These are phyloP conservation scores for Oreochromis spilurus DNA, from an alignment of 2,113 vertebrate species.

Conservation along the genomic window DNA sequence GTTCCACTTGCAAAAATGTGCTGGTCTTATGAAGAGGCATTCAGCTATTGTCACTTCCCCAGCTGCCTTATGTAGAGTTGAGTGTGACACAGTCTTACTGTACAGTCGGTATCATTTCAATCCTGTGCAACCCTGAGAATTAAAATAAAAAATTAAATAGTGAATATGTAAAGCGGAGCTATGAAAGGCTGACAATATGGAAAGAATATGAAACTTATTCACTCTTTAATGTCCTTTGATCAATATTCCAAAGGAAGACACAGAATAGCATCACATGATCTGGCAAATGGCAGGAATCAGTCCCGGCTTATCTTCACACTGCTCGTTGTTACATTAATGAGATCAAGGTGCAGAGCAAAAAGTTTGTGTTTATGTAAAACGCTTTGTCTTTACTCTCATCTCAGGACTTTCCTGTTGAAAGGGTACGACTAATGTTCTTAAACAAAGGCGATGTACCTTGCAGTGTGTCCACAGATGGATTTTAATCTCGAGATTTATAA, in stretches of 20 bases:
- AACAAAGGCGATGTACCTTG: not conserved
- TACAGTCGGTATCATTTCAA: not conserved
- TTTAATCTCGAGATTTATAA: not conserved
- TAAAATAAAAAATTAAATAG: not conserved
- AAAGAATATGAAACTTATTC: not conserved
- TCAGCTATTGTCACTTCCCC: not conserved
- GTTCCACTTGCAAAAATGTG: constrained; percentile 30
- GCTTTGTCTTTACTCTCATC: not conserved
- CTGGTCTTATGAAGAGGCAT: not conserved
- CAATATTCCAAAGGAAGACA: not conserved
- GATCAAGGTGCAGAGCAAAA: not conserved
- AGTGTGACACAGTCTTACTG: not conserved
- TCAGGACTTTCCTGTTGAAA: not conserved
- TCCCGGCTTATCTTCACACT: not conserved
- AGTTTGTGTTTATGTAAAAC: not conserved
- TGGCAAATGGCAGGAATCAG: not conserved
- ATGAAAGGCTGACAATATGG: not conserved
- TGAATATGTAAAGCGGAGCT: not conserved
- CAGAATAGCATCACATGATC: not conserved
- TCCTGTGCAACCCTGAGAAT: not conserved
- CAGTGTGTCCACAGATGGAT: not conserved
- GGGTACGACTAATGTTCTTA: not conserved
- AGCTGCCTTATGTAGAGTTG: not conserved
- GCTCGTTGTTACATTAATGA: not conserved
- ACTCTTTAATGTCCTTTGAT: not conserved